Conservation (phyloP, 2,113 vertebrate species). For the Scopus umbretta region DNA sequence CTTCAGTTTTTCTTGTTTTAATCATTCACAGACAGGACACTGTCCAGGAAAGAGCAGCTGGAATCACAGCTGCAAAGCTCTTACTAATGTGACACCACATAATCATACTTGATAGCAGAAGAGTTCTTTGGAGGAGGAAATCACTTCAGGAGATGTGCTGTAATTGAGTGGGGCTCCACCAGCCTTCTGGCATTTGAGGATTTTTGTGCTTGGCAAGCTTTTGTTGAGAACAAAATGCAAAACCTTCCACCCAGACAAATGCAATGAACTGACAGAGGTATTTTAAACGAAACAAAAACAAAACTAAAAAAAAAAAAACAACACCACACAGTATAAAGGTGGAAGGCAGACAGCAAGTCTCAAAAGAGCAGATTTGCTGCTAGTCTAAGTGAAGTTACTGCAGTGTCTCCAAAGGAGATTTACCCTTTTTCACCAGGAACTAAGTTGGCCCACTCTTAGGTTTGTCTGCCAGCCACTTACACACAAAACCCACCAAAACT, state of each 20-base stretch:
- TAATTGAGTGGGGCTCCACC: background rate
- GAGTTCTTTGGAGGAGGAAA: constrained; percentile 12
- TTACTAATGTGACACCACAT: background rate
- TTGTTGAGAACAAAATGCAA: background rate
- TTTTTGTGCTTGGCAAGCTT: background rate
- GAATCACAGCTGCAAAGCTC: constrained; percentile 44
- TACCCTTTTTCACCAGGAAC: background rate
- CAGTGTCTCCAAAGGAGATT: background rate
- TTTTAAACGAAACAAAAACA: background rate
- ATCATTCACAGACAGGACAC: background rate
- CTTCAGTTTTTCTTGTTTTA: background rate
- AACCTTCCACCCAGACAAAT: background rate
- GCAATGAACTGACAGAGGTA: background rate
- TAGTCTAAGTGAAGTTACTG: background rate
- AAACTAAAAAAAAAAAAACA: background rate
- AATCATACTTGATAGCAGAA: constrained; percentile 11
- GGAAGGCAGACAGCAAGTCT: background rate
- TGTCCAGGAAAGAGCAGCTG: constrained; percentile 37
- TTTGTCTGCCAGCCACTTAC: background rate
- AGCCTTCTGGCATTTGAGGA: background rate
- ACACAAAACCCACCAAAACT: background rate
- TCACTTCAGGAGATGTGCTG: background rate
- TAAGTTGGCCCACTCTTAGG: background rate
- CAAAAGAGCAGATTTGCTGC: background rate
- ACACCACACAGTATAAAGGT: background rate